Conservation (phyloP, 2,113 vertebrate species). For the Chroicocephalus ridibundus region DNA sequence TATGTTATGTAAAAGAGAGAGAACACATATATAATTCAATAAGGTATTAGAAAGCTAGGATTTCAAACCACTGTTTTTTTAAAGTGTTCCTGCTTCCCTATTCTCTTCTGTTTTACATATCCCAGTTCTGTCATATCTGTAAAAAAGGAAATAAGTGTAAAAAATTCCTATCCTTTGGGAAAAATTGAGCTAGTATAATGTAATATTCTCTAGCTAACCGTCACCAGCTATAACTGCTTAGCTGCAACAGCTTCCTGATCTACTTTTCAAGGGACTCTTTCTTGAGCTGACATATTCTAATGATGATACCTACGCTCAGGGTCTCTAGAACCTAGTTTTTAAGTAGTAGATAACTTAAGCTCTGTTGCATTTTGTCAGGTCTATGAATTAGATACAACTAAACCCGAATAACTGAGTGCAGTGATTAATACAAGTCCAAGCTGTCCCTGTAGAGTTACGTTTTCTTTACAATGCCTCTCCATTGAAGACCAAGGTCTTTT, state of each 20-base stretch:
- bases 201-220: background rate
- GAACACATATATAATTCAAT: background rate
- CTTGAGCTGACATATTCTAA: background rate
- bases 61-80: background rate
- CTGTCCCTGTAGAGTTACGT: background rate
- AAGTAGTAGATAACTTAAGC: background rate
- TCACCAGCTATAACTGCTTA: background rate
- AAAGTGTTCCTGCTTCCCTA: background rate
- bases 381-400: background rate
- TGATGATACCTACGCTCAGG: background rate
- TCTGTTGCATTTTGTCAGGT: background rate
- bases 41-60: background rate
- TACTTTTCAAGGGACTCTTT: background rate
- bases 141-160: background rate
- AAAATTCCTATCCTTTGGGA: background rate
- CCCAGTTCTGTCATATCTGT: background rate
- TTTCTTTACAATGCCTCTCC: background rate
- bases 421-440: background rate
- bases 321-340: background rate
- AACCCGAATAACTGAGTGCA: background rate
- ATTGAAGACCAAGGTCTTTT: background rate
- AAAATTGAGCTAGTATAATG: background rate
- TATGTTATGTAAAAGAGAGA: background rate
- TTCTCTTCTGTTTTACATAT: conserved; percentile 23
- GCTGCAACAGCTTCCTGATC: conserved; percentile 18